These are phyloP conservation scores for Hipparchia semele DNA, from an alignment of 2,888 invertebrate genomes.

Conservation along the genomic window DNA sequence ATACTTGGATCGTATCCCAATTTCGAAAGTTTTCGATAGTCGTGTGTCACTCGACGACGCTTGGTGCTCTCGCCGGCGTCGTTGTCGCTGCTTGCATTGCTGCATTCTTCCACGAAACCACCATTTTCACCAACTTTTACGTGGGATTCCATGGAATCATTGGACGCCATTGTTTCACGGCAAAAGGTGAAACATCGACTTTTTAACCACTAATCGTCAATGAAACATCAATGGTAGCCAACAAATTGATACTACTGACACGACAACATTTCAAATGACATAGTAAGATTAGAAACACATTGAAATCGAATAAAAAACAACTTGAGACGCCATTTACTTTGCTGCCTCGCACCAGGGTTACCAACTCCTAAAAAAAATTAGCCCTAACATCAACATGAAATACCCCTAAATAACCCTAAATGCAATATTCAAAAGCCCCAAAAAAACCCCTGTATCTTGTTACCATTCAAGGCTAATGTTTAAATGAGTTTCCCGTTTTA, in stretches of 20 bases:
- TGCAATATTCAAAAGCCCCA: no score
- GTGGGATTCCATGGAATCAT: conserved; percentile 69
- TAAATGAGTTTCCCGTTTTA: no score
- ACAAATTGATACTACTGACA: conserved; percentile 54
- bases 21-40: conserved; percentile 75
- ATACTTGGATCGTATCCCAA: conserved; percentile 76
- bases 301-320: conserved; percentile 77
- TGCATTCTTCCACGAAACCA: conserved; percentile 60
- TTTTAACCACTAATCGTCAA: conserved; percentile 62
- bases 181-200: conserved; percentile 60
- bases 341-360: conserved; percentile 60
- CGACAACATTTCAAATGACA: conserved; percentile 52
- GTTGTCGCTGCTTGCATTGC: conserved; percentile 58
- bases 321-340: conserved; percentile 79
- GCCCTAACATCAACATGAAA: no score
- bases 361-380: no score
- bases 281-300: conserved; percentile 68
- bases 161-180: conserved; percentile 79
- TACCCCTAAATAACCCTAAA: no score
- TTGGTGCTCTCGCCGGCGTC: conserved; percentile 73
- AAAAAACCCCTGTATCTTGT: no score
- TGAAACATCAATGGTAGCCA: conserved; percentile 59
- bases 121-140: conserved; percentile 76
- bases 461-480: no score
- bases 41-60: conserved; percentile 73